Evolutionary conservation across 2,113 vertebrate genomes (phyloP).

Genomic region (Cacatua alba): DNA sequence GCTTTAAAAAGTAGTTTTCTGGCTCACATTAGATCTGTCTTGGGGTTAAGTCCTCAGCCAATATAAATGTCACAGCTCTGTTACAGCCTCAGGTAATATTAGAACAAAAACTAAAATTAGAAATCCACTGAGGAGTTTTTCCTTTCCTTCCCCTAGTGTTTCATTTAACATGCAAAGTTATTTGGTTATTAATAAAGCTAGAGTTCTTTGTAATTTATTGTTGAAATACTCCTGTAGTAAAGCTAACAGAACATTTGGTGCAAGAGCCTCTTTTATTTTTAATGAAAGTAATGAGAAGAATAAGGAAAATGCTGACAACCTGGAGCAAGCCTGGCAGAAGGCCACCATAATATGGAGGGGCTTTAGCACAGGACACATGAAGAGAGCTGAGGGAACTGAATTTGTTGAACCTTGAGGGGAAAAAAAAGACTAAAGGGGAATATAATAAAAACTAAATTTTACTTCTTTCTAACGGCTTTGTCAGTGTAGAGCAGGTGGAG

Average conservation of each 20-base stretch:
- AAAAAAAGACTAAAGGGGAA: not conserved
- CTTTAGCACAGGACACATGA: not conserved
- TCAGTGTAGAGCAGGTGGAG: not conserved
- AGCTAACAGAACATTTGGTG: not conserved
- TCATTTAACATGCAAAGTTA: not conserved
- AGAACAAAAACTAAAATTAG: not conserved
- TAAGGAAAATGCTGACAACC: not conserved
- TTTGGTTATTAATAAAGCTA: not conserved
- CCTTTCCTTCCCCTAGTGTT: not conserved
- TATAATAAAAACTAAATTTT: not conserved
- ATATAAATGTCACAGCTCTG: not conserved
- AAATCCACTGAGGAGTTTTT: not conserved
- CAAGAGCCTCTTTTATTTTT: not conserved
- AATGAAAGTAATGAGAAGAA: not conserved
- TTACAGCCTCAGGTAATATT: not conserved
- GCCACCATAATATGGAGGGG: not conserved
- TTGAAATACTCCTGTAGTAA: not conserved
- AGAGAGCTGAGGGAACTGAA: not conserved
- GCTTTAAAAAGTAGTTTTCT: not conserved
- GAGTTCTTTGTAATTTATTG: not conserved
- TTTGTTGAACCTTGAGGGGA: not conserved
- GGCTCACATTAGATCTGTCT: not conserved
- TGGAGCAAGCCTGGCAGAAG: not conserved
- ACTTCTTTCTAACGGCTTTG: not conserved
- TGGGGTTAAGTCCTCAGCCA: not conserved